phyloP scores from a whole-genome alignment of 2,888 invertebrate genomes.

The Abscondita cerata region DNA sequence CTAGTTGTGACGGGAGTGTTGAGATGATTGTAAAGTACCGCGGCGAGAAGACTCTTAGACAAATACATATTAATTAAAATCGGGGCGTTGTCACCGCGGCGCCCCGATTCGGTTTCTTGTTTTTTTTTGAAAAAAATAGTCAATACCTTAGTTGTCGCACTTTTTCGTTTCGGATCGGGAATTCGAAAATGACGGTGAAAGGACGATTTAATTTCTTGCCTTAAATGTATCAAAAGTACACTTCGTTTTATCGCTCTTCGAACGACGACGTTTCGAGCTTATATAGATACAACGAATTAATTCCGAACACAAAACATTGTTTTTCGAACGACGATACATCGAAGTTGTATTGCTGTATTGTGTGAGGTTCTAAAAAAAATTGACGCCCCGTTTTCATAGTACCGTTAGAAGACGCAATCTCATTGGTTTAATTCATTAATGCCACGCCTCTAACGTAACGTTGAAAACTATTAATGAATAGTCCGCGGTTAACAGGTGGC shows the following conservation, averaged over 20 bases:
- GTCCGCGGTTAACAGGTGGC: no score
- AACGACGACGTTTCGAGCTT: conserved; percentile 18
- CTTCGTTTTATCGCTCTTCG: conserved; percentile 19
- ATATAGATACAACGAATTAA: conserved; percentile 32
- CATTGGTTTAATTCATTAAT: no score
- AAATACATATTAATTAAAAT: conserved; percentile 29
- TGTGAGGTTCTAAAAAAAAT: background rate
- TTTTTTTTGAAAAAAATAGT: conserved; percentile 19
- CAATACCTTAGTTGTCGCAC: conserved; percentile 30
- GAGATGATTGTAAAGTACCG: conserved; percentile 25
- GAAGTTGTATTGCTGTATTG: conserved; percentile 11
- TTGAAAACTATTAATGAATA: no score
- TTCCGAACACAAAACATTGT: conserved; percentile 16
- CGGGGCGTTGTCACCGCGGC: conserved; percentile 10
- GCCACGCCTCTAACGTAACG: no score
- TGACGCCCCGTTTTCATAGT: no score
- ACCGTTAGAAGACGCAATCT: no score
- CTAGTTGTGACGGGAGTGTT: conserved; percentile 6
- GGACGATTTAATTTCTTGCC: conserved; percentile 28
- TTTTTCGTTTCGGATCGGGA: conserved; percentile 23
- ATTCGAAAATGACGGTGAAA: conserved; percentile 13
- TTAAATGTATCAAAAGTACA: conserved; percentile 29
- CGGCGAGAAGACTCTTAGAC: conserved; percentile 23
- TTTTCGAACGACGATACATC: no score
- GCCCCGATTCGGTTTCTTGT: conserved; percentile 10